Evolutionary conservation across 2,113 vertebrate species (phyloP), one percentile per base, ranked within the genome.

Genomic region (Mionectes macconnelli): DNA sequence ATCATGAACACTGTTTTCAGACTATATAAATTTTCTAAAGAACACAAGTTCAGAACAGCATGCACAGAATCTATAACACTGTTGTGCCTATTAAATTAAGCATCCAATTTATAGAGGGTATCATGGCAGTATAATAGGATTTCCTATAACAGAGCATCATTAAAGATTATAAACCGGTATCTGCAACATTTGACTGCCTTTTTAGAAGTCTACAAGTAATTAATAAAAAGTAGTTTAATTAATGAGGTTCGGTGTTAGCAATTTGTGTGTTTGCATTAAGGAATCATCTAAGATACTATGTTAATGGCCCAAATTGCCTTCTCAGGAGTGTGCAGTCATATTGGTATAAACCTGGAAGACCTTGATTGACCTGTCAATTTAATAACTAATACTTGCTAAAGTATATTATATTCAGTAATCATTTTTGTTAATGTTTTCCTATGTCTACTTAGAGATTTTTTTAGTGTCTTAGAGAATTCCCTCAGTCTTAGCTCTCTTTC

Each of bases 181-280:
- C 85, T 86, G 52, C 14, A 85, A 84, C 47, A 78, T 86, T 84
- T 90, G 64, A 96, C 68, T 90, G 64, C 47, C 60, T 84, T 88
- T 93, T 90, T 63, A 88, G 60, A 93, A 72, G 56, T 75, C 68
- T 84, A 37, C 39, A 86, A 84, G 82, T 93, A 94, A 94, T 95
- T 95, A 92, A 81, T 86, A 78, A 95, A 75, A 68, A 52, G 75
- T 68, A n/a, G 47, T 72, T 90, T 94, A 94, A 94, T 96, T 95
- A 93, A 89, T 63, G 52, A 7, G 0, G 13, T 84, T 93, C 64
- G 40, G 25, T 53, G 72, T 89, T 88, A 89, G 14, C 60, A 84
- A 93, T 94, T 91, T 90, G 64, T 0, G 0, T 90, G 56, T 95
- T 94, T 95, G 76, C 52, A 89, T 92, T 94, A 89, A 86, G 39